Conservation (phyloP, 2,797 vertebrate species). For the Pipistrellus pygmaeus region DNA sequence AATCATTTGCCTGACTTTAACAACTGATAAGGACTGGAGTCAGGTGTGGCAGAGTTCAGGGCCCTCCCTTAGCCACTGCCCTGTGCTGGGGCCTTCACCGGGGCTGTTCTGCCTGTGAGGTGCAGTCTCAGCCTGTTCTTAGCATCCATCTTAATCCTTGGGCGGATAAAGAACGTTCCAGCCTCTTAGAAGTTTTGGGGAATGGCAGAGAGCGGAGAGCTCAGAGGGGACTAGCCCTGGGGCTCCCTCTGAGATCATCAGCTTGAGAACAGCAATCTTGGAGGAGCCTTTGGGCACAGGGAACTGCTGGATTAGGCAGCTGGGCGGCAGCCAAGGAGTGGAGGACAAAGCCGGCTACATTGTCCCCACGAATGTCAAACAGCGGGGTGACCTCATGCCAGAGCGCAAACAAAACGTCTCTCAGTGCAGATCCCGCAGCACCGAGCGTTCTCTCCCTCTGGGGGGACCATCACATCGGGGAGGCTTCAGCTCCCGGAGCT, state of each 20-base stretch:
- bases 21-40: not conserved
- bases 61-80: not conserved
- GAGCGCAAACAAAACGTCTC: constrained; percentile 67
- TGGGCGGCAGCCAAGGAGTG: constrained; percentile 44
- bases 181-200: not conserved
- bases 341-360: constrained; percentile 32
- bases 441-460: constrained; percentile 65
- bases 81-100: not conserved
- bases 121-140: not conserved
- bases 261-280: constrained; percentile 30
- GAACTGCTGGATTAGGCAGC: constrained; percentile 18
- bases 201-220: not conserved
- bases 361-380: constrained; percentile 61
- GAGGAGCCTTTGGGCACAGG: not conserved
- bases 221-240: not conserved
- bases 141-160: not conserved
- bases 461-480: not conserved
- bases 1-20: not conserved
- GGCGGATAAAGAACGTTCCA: not conserved
- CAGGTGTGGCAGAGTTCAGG: not conserved
- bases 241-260: not conserved
- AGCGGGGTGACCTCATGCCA: constrained; percentile 63
- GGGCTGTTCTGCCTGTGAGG: not conserved
- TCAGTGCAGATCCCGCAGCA: constrained; percentile 51
- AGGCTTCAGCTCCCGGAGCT: constrained; percentile 24